phyloP scores from a whole-genome alignment of 2,113 vertebrate genomes.

The Pseudorectes ferrugineus region DNA sequence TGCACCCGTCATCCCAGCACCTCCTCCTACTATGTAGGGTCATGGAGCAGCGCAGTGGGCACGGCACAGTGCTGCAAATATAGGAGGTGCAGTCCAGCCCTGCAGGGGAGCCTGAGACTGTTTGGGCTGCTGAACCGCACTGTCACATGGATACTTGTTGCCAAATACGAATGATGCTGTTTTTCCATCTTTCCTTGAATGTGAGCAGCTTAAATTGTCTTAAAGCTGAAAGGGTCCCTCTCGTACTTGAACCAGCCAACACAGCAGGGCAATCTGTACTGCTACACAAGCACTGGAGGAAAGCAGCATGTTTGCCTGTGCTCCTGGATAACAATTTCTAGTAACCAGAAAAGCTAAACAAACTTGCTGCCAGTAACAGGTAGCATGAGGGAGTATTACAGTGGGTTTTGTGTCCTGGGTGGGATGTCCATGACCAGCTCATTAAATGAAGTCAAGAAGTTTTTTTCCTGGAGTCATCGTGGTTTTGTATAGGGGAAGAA shows the following conservation, averaged over 20 bases:
- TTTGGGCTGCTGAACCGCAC: background rate
- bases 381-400: background rate
- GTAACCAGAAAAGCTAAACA: background rate
- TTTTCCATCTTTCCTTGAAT: constrained; percentile 19
- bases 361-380: background rate
- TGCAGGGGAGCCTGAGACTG: background rate
- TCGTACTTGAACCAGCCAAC: background rate
- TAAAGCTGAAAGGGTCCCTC: background rate
- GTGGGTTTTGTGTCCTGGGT: background rate
- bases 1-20: background rate
- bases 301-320: fast-evolving
- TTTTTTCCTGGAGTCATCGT: background rate
- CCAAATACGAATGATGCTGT: background rate
- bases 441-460: no score
- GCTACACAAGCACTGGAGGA: background rate
- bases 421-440: background rate
- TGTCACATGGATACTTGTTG: background rate
- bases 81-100: background rate
- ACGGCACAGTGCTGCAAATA: background rate
- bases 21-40: constrained; percentile 31
- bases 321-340: background rate
- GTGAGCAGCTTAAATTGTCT: background rate
- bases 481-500: background rate
- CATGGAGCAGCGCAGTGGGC: background rate
- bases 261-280: fast-evolving